Evolutionary conservation across 1,140 invertebrate genomes (phyloP), one percentile per base, ranked within the genome.

Genomic region (Drosophila arizonae): DNA sequence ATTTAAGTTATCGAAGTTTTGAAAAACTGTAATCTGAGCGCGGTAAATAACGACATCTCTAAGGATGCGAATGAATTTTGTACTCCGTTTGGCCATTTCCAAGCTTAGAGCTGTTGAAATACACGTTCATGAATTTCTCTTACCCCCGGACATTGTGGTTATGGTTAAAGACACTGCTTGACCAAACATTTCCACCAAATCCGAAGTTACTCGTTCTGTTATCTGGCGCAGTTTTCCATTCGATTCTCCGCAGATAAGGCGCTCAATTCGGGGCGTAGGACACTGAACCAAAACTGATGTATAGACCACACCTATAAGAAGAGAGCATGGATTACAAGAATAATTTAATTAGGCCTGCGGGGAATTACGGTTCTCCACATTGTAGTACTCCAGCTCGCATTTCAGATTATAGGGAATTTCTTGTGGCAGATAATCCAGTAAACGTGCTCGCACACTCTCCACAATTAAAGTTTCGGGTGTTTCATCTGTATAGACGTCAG

Each of bases 381-480:
- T 94, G 84, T 94, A 95, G 90, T 94, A 94, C 89, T 96, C 95
- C 2, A 96, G 78, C 60, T 93, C 84, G 28, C 95, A 93, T 68
- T 93, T 90, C 2, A 97, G 87, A 55, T 92, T 93, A 79, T 98
- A 98, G 3, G 97, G 97, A 43, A 98, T 94, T 92, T 98, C 96
- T 74, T 97, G 93, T 1, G 94, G 93, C 50, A 98, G 92, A 90
- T 95, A 93, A 85, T 98, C 96, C 36, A 98, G 90, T 13, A 98
- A 92, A 79, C 95, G 96, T 24, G 97, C 96, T 78, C 95, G 93
- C 1, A 98, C 95, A 45, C 95, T 95, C 69, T 95, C 93, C 51
- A 94, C 90, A 68, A 96, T 95, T 21, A 98, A 91, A 3, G 93
- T 92, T 80, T 95, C 93, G 0, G 95, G 94, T 17, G 92, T 88